Evolutionary conservation across 2,888 invertebrate species (phyloP).

Genomic region (Acrobasis suavella): DNA sequence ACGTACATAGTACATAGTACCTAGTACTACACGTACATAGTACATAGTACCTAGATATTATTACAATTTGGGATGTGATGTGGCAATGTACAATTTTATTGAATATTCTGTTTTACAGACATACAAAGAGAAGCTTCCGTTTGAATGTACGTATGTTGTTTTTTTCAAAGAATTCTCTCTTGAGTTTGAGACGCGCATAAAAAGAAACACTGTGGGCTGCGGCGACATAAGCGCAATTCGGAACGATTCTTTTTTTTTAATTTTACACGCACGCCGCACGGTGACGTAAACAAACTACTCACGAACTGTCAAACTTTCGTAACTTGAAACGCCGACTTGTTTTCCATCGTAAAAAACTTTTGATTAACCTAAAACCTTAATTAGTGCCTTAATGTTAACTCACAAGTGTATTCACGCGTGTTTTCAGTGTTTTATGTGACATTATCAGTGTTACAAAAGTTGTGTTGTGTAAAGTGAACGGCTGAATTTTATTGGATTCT

Average conservation of each 20-base stretch:
- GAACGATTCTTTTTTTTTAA: not conserved
- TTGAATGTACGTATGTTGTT: too few relatives aligned
- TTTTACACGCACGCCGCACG: not conserved
- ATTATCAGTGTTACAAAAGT: conserved; percentile 22
- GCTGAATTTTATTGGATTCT: conserved; percentile 27
- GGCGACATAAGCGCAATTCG: not conserved
- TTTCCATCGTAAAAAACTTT: conserved; percentile 42
- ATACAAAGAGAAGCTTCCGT: too few relatives aligned
- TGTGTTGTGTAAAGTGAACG: conserved; percentile 21
- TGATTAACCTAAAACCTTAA: conserved; percentile 39
- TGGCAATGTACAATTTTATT: too few relatives aligned
- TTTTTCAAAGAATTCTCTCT: too few relatives aligned
- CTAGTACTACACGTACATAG: too few relatives aligned
- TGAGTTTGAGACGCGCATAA: too few relatives aligned
- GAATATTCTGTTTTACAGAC: too few relatives aligned
- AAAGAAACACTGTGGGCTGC: too few relatives aligned
- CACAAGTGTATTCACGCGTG: conserved; percentile 30
- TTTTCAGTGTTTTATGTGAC: conserved; percentile 29
- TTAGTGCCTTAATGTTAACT: conserved; percentile 38
- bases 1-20: too few relatives aligned
- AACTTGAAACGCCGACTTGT: conserved; percentile 46
- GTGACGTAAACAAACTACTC: conserved; percentile 26
- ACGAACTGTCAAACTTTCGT: conserved; percentile 44
- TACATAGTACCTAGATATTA: too few relatives aligned
- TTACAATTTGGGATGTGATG: too few relatives aligned